Base-by-base conservation (phyloP, 2,113 vertebrate species). In the Halichoeres trimaculatus region DNA sequence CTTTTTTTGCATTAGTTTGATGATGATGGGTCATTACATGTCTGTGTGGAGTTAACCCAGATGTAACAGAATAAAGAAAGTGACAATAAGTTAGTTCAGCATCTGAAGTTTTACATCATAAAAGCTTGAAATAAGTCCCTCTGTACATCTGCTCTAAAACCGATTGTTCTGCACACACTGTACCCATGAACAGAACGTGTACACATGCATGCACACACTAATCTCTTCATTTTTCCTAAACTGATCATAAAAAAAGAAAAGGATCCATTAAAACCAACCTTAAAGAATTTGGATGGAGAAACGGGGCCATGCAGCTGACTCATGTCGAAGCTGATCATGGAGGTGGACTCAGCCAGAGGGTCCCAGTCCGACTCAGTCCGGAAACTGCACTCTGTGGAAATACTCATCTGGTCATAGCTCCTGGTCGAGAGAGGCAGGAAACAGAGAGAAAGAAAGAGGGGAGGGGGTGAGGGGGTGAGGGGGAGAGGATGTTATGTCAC, bases 391-490 rank as follows among this genome's bases (percentile, higher is more conserved):
- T 89, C 89, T 38, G 91, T 92, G 65, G 82, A 79, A 72, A 93
- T 57, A 10, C 91, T 93, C 70, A 90, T 87, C 84, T 93, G 91
- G 87, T 93, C 90, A 2, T 35, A 85, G 77, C 86, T 90, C 88
- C 91, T 93, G 87, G 54, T 55, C 4, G 73, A 82, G 69, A 56
- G 61, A 80, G 86, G 80, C 66, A 90, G 90, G 87, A 89, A 90
- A 68, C 59, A 54, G 41, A 52, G 36, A 50, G 23, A 41, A 62
- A 17, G 41, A 20, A 17, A 5, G 30, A 5, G 61, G 45, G 17
- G 43, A 1, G 60, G 19, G 38, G 45, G 52, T 7, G 17, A 19
- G 54, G 20, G 22, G 6, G 48, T 16, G 56, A 14, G 68, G 1
- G 2, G 10, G 36, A 22, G 68, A 83, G 86, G 89, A 81, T 78